These are phyloP conservation scores for Muscicapa adusta DNA, from an alignment of 2,113 vertebrate species.

Conservation along the genomic window DNA sequence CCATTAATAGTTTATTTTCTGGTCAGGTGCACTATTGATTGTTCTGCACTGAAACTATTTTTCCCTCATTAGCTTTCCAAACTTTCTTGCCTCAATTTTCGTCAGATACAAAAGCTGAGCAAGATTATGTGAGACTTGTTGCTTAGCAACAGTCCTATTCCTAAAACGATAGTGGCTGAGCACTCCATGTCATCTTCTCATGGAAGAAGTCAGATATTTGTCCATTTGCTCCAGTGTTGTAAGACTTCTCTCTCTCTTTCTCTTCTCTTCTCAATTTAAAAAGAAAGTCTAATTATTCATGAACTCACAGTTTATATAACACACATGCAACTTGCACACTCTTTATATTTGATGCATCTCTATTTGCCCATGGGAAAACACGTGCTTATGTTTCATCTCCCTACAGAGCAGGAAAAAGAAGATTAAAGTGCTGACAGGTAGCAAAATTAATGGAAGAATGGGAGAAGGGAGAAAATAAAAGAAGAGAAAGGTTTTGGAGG, in stretches of 20 bases:
- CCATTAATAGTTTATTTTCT: slow-evolving; percentile 71
- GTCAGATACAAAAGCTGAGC: slow-evolving; percentile 56
- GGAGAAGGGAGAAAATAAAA: not conserved
- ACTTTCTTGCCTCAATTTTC: slow-evolving; percentile 71
- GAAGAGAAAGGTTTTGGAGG: not conserved
- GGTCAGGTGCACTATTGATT: slow-evolving; percentile 69
- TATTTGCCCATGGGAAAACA: not conserved
- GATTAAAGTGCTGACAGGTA: not conserved
- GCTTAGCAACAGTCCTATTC: slow-evolving; percentile 70
- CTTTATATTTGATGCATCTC: not conserved
- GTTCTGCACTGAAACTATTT: slow-evolving; percentile 59
- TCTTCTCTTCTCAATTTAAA: accelerated
- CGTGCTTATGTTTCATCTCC: not conserved
- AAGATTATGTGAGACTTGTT: slow-evolving; percentile 66
- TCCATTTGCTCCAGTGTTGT: not conserved
- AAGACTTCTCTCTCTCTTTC: not conserved
- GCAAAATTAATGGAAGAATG: not conserved
- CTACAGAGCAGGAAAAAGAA: not conserved
- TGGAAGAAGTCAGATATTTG: slow-evolving; percentile 4
- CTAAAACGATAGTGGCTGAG: slow-evolving; percentile 29
- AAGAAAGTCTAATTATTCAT: not conserved
- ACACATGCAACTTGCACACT: not conserved
- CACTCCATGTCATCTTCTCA: not conserved
- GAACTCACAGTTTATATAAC: not conserved
- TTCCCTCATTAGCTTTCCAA: slow-evolving; percentile 73